Percentiles rank a stretch among this genome's conserved stretches.
Evolutionary conservation across 1,140 invertebrate species (phyloP).

Genomic region (Drosophila lini): DNA sequence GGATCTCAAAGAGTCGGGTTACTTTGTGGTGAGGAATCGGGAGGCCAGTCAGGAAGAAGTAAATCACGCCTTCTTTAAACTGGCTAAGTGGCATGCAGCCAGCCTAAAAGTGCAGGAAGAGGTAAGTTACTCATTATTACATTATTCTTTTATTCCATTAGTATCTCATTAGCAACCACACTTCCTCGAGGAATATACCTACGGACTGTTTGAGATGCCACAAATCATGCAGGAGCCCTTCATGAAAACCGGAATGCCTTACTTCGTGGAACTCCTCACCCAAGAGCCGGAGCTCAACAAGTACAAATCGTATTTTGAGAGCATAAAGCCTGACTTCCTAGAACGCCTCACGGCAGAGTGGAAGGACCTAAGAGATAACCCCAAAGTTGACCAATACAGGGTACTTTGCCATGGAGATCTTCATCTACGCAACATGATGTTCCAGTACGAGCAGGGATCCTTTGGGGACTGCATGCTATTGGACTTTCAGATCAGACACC

Average conservation of each 20-base stretch:
- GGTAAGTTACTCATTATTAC: neutral
- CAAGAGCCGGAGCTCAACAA: slow-evolving; percentile 29
- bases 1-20: slow-evolving; percentile 57
- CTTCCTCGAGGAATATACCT: slow-evolving; percentile 38
- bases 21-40: slow-evolving; percentile 48
- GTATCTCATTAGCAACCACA: slow-evolving; percentile 29
- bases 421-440: slow-evolving; percentile 60
- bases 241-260: slow-evolving; percentile 41
- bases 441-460: slow-evolving; percentile 40
- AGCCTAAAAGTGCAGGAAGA: slow-evolving; percentile 57
- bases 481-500: slow-evolving; percentile 56
- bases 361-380: slow-evolving; percentile 2
- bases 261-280: slow-evolving; percentile 45
- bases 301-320: slow-evolving; percentile 28
- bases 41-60: slow-evolving; percentile 39
- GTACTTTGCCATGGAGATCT: slow-evolving; percentile 54
- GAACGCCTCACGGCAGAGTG: slow-evolving; percentile 11
- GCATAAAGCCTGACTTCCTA: slow-evolving; percentile 8
- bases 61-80: slow-evolving; percentile 26
- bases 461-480: slow-evolving; percentile 55
- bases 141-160: neutral
- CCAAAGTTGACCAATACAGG: neutral
- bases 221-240: slow-evolving; percentile 26
- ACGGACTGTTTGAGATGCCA: slow-evolving; percentile 38
- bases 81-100: slow-evolving; percentile 70